phyloP scores from a whole-genome alignment of 1,140 invertebrate species.

The Drosophila virilis region DNA sequence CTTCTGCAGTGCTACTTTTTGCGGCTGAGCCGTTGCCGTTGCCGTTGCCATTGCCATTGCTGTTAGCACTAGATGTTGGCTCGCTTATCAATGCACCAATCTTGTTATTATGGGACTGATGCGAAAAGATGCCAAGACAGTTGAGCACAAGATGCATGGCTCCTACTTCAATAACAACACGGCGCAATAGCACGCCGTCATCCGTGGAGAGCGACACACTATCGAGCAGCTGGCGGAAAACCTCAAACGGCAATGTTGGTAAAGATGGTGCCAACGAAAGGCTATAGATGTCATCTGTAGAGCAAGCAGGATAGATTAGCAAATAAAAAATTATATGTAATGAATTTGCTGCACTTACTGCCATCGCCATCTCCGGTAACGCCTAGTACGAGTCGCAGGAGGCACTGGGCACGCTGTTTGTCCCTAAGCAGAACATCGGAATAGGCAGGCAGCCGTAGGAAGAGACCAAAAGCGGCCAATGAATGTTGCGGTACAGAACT shows the following conservation, averaged over 20 bases:
- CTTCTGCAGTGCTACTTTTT: constrained; percentile 48
- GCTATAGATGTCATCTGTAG: constrained; percentile 89
- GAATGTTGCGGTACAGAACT: constrained; percentile 93
- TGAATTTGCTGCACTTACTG: constrained; percentile 85
- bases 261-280: constrained; percentile 90
- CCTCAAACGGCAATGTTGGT: constrained; percentile 95
- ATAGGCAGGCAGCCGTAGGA: constrained; percentile 94
- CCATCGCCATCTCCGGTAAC: constrained; percentile 96
- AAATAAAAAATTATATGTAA: background rate
- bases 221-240: constrained; percentile 92
- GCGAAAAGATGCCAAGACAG: constrained; percentile 95
- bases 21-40: constrained; percentile 37
- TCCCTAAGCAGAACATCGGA: constrained; percentile 94
- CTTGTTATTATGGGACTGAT: constrained; percentile 86
- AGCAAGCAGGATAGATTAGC: background rate
- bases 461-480: constrained; percentile 94
- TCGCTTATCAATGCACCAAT: constrained; percentile 73
- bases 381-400: constrained; percentile 93
- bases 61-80: constrained; percentile 33
- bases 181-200: constrained; percentile 91
- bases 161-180: constrained; percentile 92
- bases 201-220: constrained; percentile 91
- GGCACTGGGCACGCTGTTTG: constrained; percentile 92
- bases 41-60: constrained; percentile 59
- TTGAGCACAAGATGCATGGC: constrained; percentile 93